Evolutionary conservation across 1,140 invertebrate genomes (phyloP), one percentile per base, ranked within the genome.

Genomic region (Pomacea maculata): DNA sequence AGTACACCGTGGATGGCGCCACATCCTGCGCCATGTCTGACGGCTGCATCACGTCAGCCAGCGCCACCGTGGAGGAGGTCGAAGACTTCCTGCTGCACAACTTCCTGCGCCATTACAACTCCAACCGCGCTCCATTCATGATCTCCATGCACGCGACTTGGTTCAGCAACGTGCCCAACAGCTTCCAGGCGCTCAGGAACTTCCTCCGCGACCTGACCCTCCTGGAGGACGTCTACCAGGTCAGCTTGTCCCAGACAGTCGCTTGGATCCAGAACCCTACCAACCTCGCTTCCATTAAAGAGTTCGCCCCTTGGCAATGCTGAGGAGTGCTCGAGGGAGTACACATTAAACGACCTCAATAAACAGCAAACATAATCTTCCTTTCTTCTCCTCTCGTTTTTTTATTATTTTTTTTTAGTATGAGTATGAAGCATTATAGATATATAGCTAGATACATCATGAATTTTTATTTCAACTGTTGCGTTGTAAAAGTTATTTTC

Each of bases 71-170:
- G 74, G 80, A 87, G 29, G 79, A 85, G 12, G 83, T 87, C 1
- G 85, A 82, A 64, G 81, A 84, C 64, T 86, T 86, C 71, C 61
- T 88, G 8, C 84, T 85, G 85, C 77, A 87, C 34, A 88, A 88
- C 82, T 88, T 88, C 75, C 77, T 82, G 54, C 85, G 80, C 68
- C 86, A 87, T 70, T 88, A 87, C 77, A 85, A 71, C 25, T 82
- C 73, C 8, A 87, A 87, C 75, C 82, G 82, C 11, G 86, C 87
- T 2, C 87, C 87, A 1, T 86, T 87, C 68, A 84, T 85, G 14
- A 84, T 88, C 21, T 85, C 87, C 67, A 85, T 88, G 82, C 87
- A 88, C 64, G 80, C 87, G 0, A 82, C 84, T 0, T 88, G 87
- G 87, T 87, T 88, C 72, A n/a, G n/a, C 29, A 85, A 84, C 25